Conservation (phyloP, 92 coral and sea anemone species). For the Actinernus sp. region DNA sequence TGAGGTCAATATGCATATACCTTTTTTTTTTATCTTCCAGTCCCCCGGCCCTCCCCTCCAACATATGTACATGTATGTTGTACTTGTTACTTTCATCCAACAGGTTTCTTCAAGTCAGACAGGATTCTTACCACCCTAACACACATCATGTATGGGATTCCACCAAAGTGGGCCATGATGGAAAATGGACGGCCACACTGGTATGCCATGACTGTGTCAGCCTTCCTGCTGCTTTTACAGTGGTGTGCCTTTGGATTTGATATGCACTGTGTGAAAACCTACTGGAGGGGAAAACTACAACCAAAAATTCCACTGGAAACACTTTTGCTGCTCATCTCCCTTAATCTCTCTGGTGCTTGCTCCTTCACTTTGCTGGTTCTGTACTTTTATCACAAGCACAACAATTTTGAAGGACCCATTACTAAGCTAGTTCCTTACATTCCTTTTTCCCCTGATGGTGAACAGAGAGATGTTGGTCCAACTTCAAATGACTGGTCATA, state of each 20-base stretch:
- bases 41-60: too few species aligned
- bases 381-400: constrained; percentile 51
- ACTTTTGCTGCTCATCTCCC: constrained; percentile 40
- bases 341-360: constrained; percentile 47
- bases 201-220: background rate
- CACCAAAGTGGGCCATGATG: background rate
- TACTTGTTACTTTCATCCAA: too few species aligned
- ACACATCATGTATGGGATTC: background rate
- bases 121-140: background rate
- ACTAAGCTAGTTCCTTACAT: constrained; percentile 55
- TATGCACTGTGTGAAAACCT: constrained; percentile 40
- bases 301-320: constrained; percentile 64
- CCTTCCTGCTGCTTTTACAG: constrained; percentile 12
- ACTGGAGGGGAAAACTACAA: constrained; percentile 50
- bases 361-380: constrained; percentile 54
- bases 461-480: constrained; percentile 47
- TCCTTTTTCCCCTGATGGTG: constrained; percentile 49
- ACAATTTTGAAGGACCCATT: constrained; percentile 45
- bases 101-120: background rate
- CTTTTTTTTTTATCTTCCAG: too few species aligned
- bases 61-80: too few species aligned
- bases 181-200: background rate
- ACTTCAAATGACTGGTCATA: constrained; percentile 48
- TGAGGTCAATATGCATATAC: too few species aligned
- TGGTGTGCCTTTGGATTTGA: constrained; percentile 64